Conservation (phyloP, 2,113 vertebrate species). For the Onychorhynchus coronatus region DNA sequence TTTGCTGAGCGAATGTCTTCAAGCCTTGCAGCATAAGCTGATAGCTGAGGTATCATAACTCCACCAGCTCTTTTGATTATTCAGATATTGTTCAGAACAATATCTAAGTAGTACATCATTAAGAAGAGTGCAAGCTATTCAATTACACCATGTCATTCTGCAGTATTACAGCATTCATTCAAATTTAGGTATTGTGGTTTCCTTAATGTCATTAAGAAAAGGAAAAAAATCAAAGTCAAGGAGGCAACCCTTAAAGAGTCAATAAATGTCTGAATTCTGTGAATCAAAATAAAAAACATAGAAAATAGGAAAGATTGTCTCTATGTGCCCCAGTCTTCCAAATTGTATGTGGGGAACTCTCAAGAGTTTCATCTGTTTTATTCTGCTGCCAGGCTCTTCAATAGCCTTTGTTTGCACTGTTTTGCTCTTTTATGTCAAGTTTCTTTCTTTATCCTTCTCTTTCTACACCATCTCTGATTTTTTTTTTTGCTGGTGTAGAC, state of each 20-base stretch:
- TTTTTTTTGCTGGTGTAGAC: not conserved
- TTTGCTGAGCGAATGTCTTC: not conserved
- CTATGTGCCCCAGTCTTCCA: not conserved
- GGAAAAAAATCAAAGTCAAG: not conserved
- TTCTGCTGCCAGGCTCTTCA: not conserved
- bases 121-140: not conserved
- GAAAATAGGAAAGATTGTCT: not conserved
- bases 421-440: not conserved
- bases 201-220: not conserved
- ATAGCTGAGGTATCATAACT: not conserved
- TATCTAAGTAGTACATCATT: not conserved
- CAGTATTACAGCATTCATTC: not conserved
- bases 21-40: not conserved
- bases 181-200: not conserved
- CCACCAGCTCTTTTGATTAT: not conserved
- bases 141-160: not conserved
- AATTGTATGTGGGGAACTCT: not conserved
- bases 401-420: not conserved
- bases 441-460: not conserved
- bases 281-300: not conserved
- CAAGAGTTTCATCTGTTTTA: not conserved
- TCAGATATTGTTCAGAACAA: not conserved
- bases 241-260: not conserved
- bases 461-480: not conserved
- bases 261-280: not conserved